Evolutionary conservation across 2,797 vertebrate genomes (phyloP).

Genomic region (Micrastur ruficollis): DNA sequence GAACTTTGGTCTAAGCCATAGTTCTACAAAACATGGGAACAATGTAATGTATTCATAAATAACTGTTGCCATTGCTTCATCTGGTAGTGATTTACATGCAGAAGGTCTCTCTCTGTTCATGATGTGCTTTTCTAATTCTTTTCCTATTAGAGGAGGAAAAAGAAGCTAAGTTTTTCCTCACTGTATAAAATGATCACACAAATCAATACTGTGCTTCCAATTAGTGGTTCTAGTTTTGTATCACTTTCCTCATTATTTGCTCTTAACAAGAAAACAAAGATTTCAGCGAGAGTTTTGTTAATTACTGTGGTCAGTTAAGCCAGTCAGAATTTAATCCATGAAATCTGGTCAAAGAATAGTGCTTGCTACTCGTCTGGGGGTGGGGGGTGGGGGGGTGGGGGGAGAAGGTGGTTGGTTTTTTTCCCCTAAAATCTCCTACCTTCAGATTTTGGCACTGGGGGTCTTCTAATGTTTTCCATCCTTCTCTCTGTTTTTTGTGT

Average conservation of each 20-base stretch:
- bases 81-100: background rate
- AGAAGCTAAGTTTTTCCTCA: background rate
- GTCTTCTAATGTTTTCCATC: background rate
- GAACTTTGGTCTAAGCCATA: background rate
- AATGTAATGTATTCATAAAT: background rate
- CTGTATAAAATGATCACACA: background rate
- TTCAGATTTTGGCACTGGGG: background rate
- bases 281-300: background rate
- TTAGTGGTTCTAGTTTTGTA: background rate
- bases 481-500: background rate
- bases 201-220: background rate
- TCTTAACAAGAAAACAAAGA: background rate
- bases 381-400: rapidly evolving
- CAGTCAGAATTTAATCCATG: background rate
- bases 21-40: background rate
- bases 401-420: background rate
- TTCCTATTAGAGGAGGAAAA: background rate
- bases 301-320: background rate
- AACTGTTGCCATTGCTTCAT: background rate
- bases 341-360: background rate
- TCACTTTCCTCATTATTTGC: background rate
- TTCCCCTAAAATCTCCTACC: background rate
- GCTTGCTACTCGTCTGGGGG: rapidly evolving
- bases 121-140: background rate
- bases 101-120: background rate